phyloP scores from a whole-genome alignment of 2,888 invertebrate species.

The Blomia tropicalis region DNA sequence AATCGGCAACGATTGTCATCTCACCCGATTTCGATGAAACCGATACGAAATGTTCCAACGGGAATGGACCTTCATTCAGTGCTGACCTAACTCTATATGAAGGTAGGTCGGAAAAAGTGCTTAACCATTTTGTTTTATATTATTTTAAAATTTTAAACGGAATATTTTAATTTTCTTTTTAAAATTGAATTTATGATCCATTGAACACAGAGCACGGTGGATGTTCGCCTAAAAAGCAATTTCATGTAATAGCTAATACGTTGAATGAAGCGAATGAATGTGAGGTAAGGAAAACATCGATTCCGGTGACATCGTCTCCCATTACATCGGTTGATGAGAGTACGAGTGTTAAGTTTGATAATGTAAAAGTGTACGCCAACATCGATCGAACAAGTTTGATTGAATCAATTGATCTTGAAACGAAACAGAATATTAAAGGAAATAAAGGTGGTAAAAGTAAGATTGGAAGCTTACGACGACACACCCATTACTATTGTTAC shows the following conservation, averaged over 20 bases:
- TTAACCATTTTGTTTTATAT: background rate
- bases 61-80: background rate
- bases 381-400: background rate
- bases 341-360: slow-evolving; percentile 1
- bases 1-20: slow-evolving; percentile 20
- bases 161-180: background rate
- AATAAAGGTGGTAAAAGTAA: background rate
- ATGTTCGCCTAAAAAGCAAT: background rate
- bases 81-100: slow-evolving; percentile 21
- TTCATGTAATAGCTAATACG: background rate
- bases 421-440: background rate
- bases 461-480: background rate
- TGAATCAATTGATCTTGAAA: slow-evolving; percentile 4
- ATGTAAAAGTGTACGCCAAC: slow-evolving; percentile 12
- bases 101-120: background rate
- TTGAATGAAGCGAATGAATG: background rate
- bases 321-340: too few species aligned
- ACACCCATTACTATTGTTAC: slow-evolving; percentile 8
- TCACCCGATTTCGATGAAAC: slow-evolving; percentile 11
- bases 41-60: background rate
- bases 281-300: background rate
- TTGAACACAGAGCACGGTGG: background rate
- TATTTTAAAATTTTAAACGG: background rate
- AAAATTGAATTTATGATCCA: background rate
- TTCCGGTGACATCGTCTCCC: background rate